Percentiles rank a stretch among this genome's conserved stretches.
Evolutionary conservation across 2,113 vertebrate genomes (phyloP).

Genomic region (Callospermophilus lateralis): DNA sequence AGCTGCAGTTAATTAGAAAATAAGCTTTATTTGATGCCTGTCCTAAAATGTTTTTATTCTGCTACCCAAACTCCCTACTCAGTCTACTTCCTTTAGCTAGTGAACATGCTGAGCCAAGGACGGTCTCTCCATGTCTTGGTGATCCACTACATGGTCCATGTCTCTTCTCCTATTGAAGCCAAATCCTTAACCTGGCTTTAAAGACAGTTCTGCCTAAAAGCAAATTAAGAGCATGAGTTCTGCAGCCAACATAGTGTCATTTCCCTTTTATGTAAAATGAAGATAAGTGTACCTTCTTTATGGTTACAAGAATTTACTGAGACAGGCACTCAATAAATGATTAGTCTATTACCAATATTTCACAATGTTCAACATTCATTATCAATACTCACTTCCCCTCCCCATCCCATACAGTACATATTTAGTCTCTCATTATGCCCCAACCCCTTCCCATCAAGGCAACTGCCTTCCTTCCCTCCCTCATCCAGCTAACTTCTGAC

Average conservation of each 20-base stretch:
- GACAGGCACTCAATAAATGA: not conserved
- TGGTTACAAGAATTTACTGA: not conserved
- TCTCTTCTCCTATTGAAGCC: not conserved
- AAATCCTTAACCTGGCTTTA: not conserved
- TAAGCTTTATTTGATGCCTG: not conserved
- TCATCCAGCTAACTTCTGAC: not conserved
- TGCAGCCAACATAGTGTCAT: not conserved
- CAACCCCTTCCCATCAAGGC: not conserved
- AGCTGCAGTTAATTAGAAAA: not conserved
- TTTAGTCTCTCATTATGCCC: not conserved
- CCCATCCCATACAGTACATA: not conserved
- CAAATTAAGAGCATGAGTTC: not conserved
- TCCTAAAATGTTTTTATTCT: not conserved
- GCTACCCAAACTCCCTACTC: not conserved
- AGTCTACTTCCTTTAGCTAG: not conserved
- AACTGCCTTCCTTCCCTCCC: not conserved
- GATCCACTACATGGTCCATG: not conserved
- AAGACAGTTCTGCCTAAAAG: not conserved
- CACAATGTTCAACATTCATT: not conserved
- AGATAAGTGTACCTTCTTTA: not conserved
- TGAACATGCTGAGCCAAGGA: not conserved
- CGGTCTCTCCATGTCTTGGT: not conserved
- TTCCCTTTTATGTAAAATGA: not conserved
- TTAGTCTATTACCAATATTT: not conserved
- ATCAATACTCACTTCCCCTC: not conserved